phyloP scores from a whole-genome alignment of 2,888 invertebrate genomes.

The Tipula lateralis region DNA sequence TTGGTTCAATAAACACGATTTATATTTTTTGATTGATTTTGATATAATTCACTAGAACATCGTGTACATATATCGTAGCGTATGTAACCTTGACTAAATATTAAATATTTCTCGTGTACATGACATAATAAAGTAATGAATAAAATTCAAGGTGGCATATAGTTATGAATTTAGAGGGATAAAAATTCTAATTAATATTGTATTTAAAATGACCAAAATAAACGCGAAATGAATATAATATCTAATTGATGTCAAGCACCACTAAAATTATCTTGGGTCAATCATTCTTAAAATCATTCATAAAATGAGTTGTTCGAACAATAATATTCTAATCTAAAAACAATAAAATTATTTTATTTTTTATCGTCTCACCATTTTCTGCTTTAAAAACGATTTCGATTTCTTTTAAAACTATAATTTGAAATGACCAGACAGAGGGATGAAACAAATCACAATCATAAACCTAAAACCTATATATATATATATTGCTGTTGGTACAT shows the following conservation, averaged over 20 bases:
- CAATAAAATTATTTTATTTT: not conserved
- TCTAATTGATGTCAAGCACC: not conserved
- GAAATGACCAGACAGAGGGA: conserved; percentile 11
- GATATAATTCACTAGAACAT: not conserved
- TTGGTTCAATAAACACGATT: not conserved
- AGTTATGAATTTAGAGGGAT: not conserved
- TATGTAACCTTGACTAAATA: not conserved
- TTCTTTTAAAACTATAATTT: not conserved
- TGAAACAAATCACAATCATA: conserved; percentile 24
- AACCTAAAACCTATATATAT: not conserved
- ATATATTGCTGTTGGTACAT: not conserved
- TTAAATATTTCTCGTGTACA: not conserved
- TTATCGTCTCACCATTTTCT: not conserved
- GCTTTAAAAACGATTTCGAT: not conserved
- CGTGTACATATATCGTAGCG: not conserved
- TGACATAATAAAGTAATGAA: not conserved
- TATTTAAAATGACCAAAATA: not conserved
- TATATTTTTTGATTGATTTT: conserved; percentile 13
- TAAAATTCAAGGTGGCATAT: not conserved
- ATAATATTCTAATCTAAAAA: not conserved
- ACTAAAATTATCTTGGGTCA: not conserved
- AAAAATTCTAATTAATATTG: not conserved
- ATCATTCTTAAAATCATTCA: not conserved
- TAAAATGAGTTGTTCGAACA: not conserved
- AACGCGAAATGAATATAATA: not conserved